Conservation (phyloP, 2,113 vertebrate genomes). For the Xiphophorus maculatus region DNA sequence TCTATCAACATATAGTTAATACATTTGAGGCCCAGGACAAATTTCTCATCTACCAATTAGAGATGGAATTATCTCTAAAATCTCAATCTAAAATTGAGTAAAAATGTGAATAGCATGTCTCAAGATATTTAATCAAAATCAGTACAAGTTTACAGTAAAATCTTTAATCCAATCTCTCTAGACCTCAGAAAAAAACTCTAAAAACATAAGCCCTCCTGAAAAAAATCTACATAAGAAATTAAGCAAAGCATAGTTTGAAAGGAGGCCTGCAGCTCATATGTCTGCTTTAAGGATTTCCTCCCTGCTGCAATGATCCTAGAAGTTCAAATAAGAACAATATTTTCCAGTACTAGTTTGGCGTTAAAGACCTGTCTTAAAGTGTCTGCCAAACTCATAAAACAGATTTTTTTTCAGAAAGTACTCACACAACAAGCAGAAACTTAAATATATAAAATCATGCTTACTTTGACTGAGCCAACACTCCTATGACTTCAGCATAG, state of each 20-base stretch:
- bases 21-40: conserved; percentile 36
- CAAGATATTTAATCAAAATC: background rate
- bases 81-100: conserved; percentile 14
- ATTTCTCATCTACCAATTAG: conserved; percentile 46
- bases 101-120: background rate
- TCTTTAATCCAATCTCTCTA: background rate
- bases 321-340: conserved; percentile 67
- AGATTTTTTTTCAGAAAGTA: conserved; percentile 28
- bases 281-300: conserved; percentile 63
- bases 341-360: conserved; percentile 80
- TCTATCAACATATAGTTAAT: conserved; percentile 12
- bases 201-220: conserved; percentile 3
- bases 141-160: background rate
- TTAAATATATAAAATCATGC: conserved; percentile 46
- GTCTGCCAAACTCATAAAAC: conserved; percentile 46
- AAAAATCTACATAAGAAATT: conserved; percentile 28
- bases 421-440: conserved; percentile 7
- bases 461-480: conserved; percentile 97
- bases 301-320: conserved; percentile 56
- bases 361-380: conserved; percentile 58
- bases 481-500: conserved; percentile 96
- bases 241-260: conserved; percentile 45
- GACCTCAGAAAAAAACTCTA: conserved; percentile 3
- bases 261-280: conserved; percentile 40
- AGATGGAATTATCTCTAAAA: conserved; percentile 17